phyloP scores from a whole-genome alignment of 2,888 invertebrate species.

The Athalia cordata region DNA sequence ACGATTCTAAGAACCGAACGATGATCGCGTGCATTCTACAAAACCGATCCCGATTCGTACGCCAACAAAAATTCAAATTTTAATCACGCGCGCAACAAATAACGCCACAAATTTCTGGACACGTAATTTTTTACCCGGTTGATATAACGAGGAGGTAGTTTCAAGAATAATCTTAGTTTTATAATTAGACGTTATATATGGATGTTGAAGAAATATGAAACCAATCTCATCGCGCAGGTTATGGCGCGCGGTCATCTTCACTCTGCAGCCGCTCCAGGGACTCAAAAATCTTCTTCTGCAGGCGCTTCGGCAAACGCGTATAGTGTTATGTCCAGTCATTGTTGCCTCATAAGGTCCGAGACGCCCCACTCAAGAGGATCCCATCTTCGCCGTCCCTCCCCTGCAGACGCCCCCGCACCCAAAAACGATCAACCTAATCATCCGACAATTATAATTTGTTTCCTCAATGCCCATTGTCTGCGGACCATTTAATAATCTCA shows the following conservation, averaged over 20 bases:
- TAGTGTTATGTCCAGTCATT: constrained; percentile 60
- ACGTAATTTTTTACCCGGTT: too few relatives aligned
- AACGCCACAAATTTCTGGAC: too few relatives aligned
- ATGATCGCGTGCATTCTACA: too few relatives aligned
- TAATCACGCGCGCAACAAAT: too few relatives aligned
- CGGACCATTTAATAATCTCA: background rate
- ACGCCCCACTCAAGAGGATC: constrained; percentile 41
- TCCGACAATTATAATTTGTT: constrained; percentile 66
- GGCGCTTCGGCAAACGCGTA: constrained; percentile 42
- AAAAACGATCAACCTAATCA: constrained; percentile 66
- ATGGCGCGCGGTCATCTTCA: constrained; percentile 4
- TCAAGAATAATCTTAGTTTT: too few relatives aligned
- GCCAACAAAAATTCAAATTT: too few relatives aligned
- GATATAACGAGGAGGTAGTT: too few relatives aligned
- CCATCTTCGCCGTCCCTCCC: constrained; percentile 46
- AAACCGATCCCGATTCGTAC: too few relatives aligned
- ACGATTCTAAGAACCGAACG: too few relatives aligned
- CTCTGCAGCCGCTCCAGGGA: background rate
- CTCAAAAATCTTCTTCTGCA: constrained; percentile 25
- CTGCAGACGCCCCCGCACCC: constrained; percentile 43
- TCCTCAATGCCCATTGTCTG: constrained; percentile 64
- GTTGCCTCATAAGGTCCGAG: constrained; percentile 61
- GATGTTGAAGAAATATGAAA: constrained; percentile 41
- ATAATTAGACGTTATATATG: too few relatives aligned
- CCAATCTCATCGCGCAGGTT: constrained; percentile 26